Base-by-base conservation (phyloP, 2,797 vertebrate genomes). In the Odontamblyopus rebecca region DNA sequence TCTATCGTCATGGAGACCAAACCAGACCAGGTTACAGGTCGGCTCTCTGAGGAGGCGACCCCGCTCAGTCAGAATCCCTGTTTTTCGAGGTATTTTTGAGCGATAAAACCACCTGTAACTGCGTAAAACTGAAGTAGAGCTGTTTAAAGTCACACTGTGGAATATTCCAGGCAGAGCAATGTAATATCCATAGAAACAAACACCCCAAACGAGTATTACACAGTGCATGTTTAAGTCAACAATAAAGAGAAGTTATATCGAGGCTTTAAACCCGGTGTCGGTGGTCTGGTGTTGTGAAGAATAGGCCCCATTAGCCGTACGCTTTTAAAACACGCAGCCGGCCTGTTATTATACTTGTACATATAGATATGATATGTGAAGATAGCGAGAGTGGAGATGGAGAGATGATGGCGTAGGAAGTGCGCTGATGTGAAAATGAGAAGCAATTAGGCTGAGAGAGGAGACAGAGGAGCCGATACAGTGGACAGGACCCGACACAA, bases 381-480 rank as follows among this genome's bases (percentile, higher is more conserved):
- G n/a, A 23, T 65, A 13, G 50, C 27, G 63, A 65, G 41, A 9
- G 41, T 18, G 41, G 26, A 48, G 38, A 65, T 48, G 38, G 63
- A 65, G 35, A 12, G 62, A 6, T 50, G 63, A 65, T 29, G 41
- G 41, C 41, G 26, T 50, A 50, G 41, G 15, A 48, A 27, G 63
- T 48, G 38, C 27, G 63, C 63, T 65, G 41, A 65, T 27, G 41
- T 65, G 63, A 41, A 65, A 65, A 65, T 65, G 62, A 23, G 38
- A 48, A 13, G 62, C 62, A 65, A 65, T 65, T 65, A 65, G 23
- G n/a, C 38, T 23, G 5, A 48, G n/a, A 26, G 19, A 44, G 35
- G 13, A 13, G 27, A 5, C 16, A n/a, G 32, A 5, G 35, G 2
- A 12, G 19, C 35, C 11, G 61, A 41, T 44, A 64, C 61, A 64